Conservation (phyloP, 2,113 vertebrate genomes). For the Pygoscelis adeliae region DNA sequence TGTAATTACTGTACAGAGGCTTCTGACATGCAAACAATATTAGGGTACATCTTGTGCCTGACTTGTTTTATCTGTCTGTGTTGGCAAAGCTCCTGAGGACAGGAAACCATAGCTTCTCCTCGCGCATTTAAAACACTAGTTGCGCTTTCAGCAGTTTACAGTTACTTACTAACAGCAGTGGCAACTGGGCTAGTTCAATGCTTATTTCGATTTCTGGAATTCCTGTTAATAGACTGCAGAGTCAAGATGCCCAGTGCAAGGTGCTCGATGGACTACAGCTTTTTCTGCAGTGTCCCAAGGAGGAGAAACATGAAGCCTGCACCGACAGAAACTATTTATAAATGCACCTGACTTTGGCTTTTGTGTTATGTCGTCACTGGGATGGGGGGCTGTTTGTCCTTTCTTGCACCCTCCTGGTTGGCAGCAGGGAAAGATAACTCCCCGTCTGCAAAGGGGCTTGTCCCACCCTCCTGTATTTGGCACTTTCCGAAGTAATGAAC, state of each 20-base stretch:
- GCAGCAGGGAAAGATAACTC: slow-evolving; percentile 33
- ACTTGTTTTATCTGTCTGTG: background rate
- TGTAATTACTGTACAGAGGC: slow-evolving; percentile 36
- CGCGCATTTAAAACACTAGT: background rate
- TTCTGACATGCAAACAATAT: slow-evolving; percentile 41
- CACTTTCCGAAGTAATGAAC: slow-evolving; percentile 30
- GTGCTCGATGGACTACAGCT: background rate
- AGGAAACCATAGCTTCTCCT: background rate
- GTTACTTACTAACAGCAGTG: background rate
- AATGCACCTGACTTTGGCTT: slow-evolving; percentile 5
- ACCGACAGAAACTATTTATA: slow-evolving; percentile 64
- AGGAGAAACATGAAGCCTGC: slow-evolving; percentile 53
- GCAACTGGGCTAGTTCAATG: background rate
- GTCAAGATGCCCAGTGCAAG: background rate
- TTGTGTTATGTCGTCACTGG: background rate
- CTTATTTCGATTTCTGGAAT: background rate
- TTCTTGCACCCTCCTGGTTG: background rate
- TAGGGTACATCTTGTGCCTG: background rate
- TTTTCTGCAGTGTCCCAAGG: background rate
- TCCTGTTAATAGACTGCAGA: background rate
- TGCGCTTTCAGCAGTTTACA: background rate
- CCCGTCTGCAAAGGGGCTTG: background rate
- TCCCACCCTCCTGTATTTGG: background rate
- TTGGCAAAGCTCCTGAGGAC: background rate
- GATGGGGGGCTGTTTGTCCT: background rate